phyloP scores from a whole-genome alignment of 2,888 invertebrate genomes.

The Saturnia japonica region DNA sequence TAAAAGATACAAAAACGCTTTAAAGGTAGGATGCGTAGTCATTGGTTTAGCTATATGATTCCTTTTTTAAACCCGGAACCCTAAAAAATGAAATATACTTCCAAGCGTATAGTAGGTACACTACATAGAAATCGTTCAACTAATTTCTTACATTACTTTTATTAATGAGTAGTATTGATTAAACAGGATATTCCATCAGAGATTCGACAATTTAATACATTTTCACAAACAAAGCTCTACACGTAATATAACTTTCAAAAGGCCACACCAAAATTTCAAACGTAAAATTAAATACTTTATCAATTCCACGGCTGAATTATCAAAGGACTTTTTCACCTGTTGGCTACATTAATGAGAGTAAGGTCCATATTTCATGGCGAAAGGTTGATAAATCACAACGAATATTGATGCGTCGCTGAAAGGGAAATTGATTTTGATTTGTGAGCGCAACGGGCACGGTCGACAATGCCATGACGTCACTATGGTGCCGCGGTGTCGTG shows the following conservation, averaged over 20 bases:
- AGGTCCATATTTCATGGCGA: conserved; percentile 62
- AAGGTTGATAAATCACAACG: conserved; percentile 66
- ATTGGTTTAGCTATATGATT: too few relatives aligned
- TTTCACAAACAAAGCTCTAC: neutral
- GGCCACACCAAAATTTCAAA: neutral
- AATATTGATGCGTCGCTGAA: conserved; percentile 65
- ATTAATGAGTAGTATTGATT: too few relatives aligned
- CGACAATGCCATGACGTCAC: conserved; percentile 67
- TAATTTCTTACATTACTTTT: too few relatives aligned
- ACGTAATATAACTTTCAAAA: neutral
- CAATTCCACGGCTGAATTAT: conserved; percentile 5
- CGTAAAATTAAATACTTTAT: conserved; percentile 12
- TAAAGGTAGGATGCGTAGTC: too few relatives aligned
- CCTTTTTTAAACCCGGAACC: too few relatives aligned
- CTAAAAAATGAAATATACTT: too few relatives aligned
- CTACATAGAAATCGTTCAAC: too few relatives aligned
- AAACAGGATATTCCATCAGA: neutral
- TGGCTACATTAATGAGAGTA: conserved; percentile 57
- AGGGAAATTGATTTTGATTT: conserved; percentile 65
- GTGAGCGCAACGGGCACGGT: conserved; percentile 45
- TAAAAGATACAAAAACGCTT: too few relatives aligned
- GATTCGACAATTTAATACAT: neutral
- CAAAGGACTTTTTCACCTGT: conserved; percentile 39
- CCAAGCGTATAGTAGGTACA: too few relatives aligned
- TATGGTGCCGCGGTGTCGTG: conserved; percentile 29